Conservation (phyloP, 2,888 invertebrate genomes). For the Phengaris arion region DNA sequence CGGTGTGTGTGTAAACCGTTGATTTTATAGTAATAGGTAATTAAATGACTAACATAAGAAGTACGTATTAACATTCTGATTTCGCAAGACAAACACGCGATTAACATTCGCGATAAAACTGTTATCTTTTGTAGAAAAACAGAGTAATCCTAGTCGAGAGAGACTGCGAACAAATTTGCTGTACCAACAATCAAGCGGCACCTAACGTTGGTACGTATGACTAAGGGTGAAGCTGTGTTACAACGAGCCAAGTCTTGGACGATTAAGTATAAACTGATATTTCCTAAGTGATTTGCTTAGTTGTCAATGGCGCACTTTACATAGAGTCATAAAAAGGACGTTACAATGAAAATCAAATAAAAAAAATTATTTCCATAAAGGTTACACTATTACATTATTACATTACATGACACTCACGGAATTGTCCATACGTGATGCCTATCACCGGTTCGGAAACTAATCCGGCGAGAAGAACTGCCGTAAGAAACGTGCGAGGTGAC, state of each 20-base stretch:
- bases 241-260: not conserved
- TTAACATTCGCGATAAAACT: conserved; percentile 66
- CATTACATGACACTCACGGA: no score
- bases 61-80: conserved; percentile 42
- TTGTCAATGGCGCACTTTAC: no score
- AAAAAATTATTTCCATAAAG: no score
- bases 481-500: no score
- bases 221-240: conserved; percentile 48
- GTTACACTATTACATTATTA: no score
- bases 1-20: not conserved
- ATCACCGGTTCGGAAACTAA: no score
- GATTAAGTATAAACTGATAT: not conserved
- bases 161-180: conserved; percentile 75
- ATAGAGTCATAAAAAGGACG: no score
- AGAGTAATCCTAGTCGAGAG: conserved; percentile 69
- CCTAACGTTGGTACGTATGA: conserved; percentile 63
- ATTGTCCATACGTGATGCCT: no score
- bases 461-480: no score
- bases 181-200: conserved; percentile 69
- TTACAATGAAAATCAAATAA: no score
- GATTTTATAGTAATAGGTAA: not conserved
- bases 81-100: conserved; percentile 58
- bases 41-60: conserved; percentile 27
- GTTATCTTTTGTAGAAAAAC: conserved; percentile 72
- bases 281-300: no score